These are phyloP conservation scores for Platysteira castanea DNA, from an alignment of 2,113 vertebrate genomes.

Conservation along the genomic window DNA sequence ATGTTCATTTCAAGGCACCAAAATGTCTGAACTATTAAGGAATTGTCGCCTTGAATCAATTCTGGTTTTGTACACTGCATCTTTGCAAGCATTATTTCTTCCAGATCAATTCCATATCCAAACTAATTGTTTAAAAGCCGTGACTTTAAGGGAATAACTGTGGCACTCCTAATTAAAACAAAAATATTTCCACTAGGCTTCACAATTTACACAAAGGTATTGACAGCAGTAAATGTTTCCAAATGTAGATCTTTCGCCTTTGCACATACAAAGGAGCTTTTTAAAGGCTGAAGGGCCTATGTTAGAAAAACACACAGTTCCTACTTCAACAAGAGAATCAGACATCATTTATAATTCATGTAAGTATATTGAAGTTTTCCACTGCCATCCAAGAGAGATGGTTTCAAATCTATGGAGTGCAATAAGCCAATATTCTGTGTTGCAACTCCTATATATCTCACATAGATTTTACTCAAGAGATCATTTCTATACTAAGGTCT, in stretches of 20 bases:
- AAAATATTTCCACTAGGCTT: not conserved
- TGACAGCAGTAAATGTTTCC: slow-evolving; percentile 12
- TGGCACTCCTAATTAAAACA: slow-evolving; percentile 18
- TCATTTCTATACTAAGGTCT: slow-evolving; percentile 56
- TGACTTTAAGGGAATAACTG: slow-evolving; percentile 58
- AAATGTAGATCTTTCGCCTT: slow-evolving; percentile 16
- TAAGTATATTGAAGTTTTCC: slow-evolving; percentile 78
- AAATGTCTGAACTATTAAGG: slow-evolving; percentile 79
- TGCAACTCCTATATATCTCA: slow-evolving; percentile 70
- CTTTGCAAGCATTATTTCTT: slow-evolving; percentile 57
- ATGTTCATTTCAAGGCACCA: slow-evolving; percentile 79
- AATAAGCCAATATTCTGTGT: slow-evolving; percentile 79
- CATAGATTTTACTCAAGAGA: slow-evolving; percentile 68
- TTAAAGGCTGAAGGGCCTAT: slow-evolving; percentile 28
- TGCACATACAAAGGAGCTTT: slow-evolving; percentile 11
- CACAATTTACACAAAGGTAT: not conserved
- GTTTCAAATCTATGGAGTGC: slow-evolving; percentile 72
- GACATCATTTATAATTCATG: slow-evolving; percentile 87
- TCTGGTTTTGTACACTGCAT: slow-evolving; percentile 65
- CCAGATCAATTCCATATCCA: slow-evolving; percentile 77
- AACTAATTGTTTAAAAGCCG: slow-evolving; percentile 77
- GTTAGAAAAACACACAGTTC: slow-evolving; percentile 47
- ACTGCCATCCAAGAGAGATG: slow-evolving; percentile 68
- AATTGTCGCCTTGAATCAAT: slow-evolving; percentile 77
- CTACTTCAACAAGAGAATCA: slow-evolving; percentile 65